Evolutionary conservation across 1,140 invertebrate genomes (phyloP), one percentile per base, ranked within the genome.

Genomic region (Orchestia grillus): DNA sequence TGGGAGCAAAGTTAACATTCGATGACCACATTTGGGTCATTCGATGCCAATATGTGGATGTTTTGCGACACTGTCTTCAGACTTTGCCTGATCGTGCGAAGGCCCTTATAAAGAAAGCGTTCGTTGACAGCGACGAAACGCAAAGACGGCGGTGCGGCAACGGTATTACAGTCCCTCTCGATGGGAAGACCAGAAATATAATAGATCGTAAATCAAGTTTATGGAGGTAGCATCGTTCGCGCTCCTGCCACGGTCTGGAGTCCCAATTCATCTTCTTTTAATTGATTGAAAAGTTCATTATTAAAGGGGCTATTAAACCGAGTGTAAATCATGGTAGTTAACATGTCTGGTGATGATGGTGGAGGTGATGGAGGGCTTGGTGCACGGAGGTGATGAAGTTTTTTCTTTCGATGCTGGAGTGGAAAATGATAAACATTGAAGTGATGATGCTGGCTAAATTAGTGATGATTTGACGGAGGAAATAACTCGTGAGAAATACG

Each of bases 221-320:
- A 94, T 94, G 44, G 92, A 41, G 44, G 92, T 44, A 47, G 36
- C 92, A n/a, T 23, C 92, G 44, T 94, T 45, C 36, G 92, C 92
- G 44, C 43, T 47, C 6, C 92, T 94, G 44, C 41, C 92, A 19
- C 0, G 16, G 92, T 6, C 44, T 47, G 3, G 92, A 45, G 43
- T 94, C 36, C 40, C 92, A 45, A 94, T 94, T 47, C 92, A 94
- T 94, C 92, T 94, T 94, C 44, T 47, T 94, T 94, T 94, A 94
- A 94, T 94, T 94, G 92, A 94, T 94, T 94, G 92, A 94, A 94
- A 94, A 94, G 92, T 45, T 94, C 43, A 94, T 94, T 94, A 94
- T 94, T 94, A 45, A 45, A 94, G 92, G 40, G 92, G 92, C 92
- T 94, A 94, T 94, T 94, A 44, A 47, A 28, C 41, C 41, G 92